Conservation (phyloP, 2,797 vertebrate species). For the Melanotaenia pygmaea region DNA sequence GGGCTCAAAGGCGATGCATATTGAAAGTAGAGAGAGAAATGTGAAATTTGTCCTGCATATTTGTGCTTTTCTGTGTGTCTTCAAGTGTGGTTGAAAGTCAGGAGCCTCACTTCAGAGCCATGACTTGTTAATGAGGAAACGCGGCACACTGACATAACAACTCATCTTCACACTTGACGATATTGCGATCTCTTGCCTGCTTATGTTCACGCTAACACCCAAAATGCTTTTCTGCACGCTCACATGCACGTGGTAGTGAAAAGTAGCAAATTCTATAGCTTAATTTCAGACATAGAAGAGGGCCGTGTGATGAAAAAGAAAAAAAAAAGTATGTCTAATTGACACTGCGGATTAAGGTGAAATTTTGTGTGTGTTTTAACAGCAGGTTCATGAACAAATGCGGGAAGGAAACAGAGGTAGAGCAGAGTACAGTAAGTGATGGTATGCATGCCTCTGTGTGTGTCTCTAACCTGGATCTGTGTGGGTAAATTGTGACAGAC, state of each 20-base stretch:
- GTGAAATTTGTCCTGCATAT: not conserved
- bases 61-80: conserved; percentile 8
- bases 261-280: conserved; percentile 2
- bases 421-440: not conserved
- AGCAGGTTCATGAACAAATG: not conserved
- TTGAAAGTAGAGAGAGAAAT: not conserved
- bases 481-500: conserved; percentile 94
- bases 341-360: no score
- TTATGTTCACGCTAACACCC: conserved; percentile 28
- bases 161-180: conserved; percentile 53
- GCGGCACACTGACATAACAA: conserved; percentile 51
- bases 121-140: conserved; percentile 73
- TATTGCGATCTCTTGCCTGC: conserved; percentile 35
- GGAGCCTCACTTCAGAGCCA: conserved; percentile 41
- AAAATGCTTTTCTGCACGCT: conserved; percentile 9
- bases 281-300: conserved; percentile 2
- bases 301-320: not conserved
- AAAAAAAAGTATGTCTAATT: conserved; percentile 8
- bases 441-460: not conserved
- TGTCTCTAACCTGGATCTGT: conserved; percentile 92
- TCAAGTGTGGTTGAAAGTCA: conserved; percentile 30
- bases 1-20: not conserved
- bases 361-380: no score
- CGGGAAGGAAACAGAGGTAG: conserved; percentile 6
- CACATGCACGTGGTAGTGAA: not conserved